phyloP scores from a whole-genome alignment of 2,113 vertebrate species.

The Progne subis region DNA sequence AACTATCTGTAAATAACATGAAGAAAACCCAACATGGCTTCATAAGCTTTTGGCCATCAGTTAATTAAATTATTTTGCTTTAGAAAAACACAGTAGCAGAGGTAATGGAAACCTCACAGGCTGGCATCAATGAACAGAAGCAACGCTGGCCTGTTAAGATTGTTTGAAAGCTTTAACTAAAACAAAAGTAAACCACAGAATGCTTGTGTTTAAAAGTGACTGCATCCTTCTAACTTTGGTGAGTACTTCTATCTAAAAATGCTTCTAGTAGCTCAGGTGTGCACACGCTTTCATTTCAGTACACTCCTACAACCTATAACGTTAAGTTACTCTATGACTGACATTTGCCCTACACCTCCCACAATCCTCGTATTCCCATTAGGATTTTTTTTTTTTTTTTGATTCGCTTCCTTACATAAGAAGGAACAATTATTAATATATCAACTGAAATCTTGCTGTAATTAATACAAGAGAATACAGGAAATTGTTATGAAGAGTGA shows the following conservation, averaged over 20 bases:
- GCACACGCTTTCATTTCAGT: background rate
- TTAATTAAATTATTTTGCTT: background rate
- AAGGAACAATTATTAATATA: background rate
- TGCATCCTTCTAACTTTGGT: background rate
- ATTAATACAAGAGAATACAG: background rate
- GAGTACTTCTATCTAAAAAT: background rate
- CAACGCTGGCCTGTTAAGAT: background rate
- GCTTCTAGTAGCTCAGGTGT: background rate
- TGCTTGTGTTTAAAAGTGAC: background rate
- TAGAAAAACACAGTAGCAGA: background rate
- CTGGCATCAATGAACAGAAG: background rate
- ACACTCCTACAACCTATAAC: background rate
- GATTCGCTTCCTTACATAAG: background rate
- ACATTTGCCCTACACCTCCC: background rate
- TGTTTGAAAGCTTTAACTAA: background rate
- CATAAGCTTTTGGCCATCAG: background rate
- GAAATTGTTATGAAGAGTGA: background rate
- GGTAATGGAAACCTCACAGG: background rate
- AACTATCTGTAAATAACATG: background rate
- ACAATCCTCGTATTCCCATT: background rate
- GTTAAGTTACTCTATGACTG: background rate
- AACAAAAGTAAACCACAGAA: background rate
- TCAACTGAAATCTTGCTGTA: background rate
- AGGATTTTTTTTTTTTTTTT: background rate
- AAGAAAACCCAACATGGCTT: background rate